A percentile compares a stretch with the other conserved stretches of the same genome.
phyloP scores from a whole-genome alignment of 2,888 invertebrate genomes.

The Eupithecia insigniata region DNA sequence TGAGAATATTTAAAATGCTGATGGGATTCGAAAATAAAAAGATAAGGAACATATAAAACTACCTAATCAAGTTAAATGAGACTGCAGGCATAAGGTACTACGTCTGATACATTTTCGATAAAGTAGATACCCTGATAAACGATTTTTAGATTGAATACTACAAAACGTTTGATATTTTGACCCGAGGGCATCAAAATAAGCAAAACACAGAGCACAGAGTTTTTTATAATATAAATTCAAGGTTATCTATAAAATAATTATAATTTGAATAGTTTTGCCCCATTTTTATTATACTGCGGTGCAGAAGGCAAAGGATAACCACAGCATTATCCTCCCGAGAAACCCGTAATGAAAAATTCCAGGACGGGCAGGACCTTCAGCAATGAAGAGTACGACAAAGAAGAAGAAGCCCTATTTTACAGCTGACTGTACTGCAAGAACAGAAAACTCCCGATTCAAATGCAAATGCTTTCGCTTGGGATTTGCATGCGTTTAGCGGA shows the following conservation, averaged over 20 bases:
- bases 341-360: too few relatives aligned
- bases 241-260: too few relatives aligned
- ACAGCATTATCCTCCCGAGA: too few relatives aligned
- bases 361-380: too few relatives aligned
- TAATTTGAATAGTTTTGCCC: background rate
- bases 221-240: background rate
- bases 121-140: too few relatives aligned
- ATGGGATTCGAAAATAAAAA: background rate
- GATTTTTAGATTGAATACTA: too few relatives aligned
- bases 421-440: constrained; percentile 36
- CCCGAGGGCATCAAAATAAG: background rate
- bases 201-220: background rate
- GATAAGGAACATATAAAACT: background rate
- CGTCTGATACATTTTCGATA: too few relatives aligned
- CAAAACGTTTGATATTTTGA: background rate
- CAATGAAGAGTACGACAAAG: too few relatives aligned
- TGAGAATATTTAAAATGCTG: background rate
- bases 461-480: constrained; percentile 54
- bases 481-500: constrained; percentile 57
- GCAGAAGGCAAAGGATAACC: too few relatives aligned
- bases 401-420: too few relatives aligned
- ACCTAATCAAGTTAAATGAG: background rate
- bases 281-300: too few relatives aligned
- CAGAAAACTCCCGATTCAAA: constrained; percentile 59
- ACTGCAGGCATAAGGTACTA: background rate